Evolutionary conservation across 2,113 vertebrate genomes (phyloP).

Genomic region (Jaculus jaculus): DNA sequence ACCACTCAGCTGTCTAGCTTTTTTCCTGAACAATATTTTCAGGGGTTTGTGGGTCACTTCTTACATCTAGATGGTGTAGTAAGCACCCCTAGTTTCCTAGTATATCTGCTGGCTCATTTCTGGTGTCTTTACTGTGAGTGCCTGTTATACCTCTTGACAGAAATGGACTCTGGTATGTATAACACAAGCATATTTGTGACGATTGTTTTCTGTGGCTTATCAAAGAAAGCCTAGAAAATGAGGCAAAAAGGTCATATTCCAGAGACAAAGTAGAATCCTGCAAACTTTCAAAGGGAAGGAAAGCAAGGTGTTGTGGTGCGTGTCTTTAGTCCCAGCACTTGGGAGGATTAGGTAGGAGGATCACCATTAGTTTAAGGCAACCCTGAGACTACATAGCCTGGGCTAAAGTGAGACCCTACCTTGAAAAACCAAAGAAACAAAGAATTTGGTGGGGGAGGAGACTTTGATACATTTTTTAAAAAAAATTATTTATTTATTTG

Average conservation of each 20-base stretch:
- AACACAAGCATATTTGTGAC: background rate
- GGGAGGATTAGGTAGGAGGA: no score
- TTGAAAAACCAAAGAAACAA: no score
- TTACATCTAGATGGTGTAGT: background rate
- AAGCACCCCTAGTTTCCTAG: background rate
- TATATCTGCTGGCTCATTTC: background rate
- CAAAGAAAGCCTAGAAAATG: background rate
- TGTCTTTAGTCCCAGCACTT: no score
- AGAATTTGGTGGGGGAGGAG: background rate
- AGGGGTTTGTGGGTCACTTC: background rate
- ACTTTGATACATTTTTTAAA: background rate
- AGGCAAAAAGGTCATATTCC: background rate
- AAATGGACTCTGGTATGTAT: no score
- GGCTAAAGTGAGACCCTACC: no score
- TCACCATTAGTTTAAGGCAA: no score
- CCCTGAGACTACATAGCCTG: no score
- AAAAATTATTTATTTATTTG: no score
- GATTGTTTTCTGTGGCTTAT: background rate
- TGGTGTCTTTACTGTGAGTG: background rate
- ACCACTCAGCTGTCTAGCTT: no score
- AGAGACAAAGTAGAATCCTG: background rate
- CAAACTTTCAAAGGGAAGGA: background rate
- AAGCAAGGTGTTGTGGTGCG: no score
- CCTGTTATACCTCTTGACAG: no score
- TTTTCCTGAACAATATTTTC: background rate